Conservation (phyloP, 2,888 invertebrate genomes). For the Caenorhabditis doughertyi region DNA sequence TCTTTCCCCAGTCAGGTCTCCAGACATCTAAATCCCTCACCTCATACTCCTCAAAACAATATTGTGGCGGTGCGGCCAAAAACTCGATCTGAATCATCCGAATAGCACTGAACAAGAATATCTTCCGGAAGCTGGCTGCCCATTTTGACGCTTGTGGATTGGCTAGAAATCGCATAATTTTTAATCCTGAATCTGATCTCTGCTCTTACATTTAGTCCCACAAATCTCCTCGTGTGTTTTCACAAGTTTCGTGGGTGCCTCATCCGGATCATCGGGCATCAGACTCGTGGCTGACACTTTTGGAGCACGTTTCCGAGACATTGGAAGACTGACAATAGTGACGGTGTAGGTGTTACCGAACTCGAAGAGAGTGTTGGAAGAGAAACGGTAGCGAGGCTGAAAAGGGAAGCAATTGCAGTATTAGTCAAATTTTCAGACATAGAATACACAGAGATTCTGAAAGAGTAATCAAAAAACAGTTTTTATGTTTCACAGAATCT, state of each 20-base stretch:
- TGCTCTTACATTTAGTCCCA: conserved; percentile 25
- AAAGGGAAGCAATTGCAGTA: too few relatives aligned
- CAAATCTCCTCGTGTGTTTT: conserved; percentile 37
- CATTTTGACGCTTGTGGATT: conserved; percentile 80
- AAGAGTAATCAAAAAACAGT: too few relatives aligned
- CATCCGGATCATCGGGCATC: conserved; percentile 80
- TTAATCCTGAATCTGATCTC: not conserved
- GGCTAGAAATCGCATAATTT: conserved; percentile 63
- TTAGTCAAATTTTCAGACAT: too few relatives aligned
- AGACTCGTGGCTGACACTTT: conserved; percentile 66
- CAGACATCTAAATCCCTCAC: too few relatives aligned
- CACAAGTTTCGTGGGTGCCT: conserved; percentile 21
- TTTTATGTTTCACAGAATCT: not conserved
- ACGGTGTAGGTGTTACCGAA: conserved; percentile 77
- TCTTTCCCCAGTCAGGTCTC: too few relatives aligned
- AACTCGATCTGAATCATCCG: conserved; percentile 80
- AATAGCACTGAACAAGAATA: conserved; percentile 75
- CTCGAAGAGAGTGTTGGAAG: conserved; percentile 77
- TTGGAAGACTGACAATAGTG: conserved; percentile 73
- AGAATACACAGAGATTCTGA: too few relatives aligned
- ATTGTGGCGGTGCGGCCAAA: conserved; percentile 79
- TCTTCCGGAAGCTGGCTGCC: conserved; percentile 82
- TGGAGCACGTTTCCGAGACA: conserved; percentile 53
- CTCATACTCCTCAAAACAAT: conserved; percentile 82
- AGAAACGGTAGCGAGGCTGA: conserved; percentile 81